These are phyloP conservation scores for Pygathrix nemaeus DNA, from an alignment of 2,113 vertebrate genomes.

Conservation along the genomic window DNA sequence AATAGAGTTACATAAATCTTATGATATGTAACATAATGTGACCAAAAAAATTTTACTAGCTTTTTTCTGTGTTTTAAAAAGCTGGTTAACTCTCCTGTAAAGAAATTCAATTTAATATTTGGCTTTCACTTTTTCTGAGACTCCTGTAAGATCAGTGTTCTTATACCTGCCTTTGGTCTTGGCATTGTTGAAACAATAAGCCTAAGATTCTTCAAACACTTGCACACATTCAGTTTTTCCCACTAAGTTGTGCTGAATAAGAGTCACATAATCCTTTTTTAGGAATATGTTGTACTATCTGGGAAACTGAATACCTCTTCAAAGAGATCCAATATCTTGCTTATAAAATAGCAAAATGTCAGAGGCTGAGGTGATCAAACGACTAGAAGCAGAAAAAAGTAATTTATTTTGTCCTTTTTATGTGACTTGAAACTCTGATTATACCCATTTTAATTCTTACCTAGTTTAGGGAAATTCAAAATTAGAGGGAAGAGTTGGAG, in stretches of 20 bases:
- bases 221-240: neutral
- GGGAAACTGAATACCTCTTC: neutral
- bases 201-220: conserved; percentile 2
- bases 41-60: neutral
- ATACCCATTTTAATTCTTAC: neutral
- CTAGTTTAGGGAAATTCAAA: neutral
- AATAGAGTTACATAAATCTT: neutral
- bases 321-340: neutral
- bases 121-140: neutral
- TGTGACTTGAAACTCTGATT: neutral
- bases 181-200: neutral
- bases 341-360: neutral
- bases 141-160: neutral
- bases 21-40: neutral
- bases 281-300: neutral
- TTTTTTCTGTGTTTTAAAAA: conserved; percentile 15
- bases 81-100: neutral
- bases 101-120: conserved; percentile 1
- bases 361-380: neutral
- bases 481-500: neutral
- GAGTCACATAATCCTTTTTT: neutral
- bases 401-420: neutral
- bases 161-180: neutral
- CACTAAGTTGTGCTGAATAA: neutral
- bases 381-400: neutral